Conservation (phyloP, 2,113 vertebrate species). For the Cynoglossus semilaevis region DNA sequence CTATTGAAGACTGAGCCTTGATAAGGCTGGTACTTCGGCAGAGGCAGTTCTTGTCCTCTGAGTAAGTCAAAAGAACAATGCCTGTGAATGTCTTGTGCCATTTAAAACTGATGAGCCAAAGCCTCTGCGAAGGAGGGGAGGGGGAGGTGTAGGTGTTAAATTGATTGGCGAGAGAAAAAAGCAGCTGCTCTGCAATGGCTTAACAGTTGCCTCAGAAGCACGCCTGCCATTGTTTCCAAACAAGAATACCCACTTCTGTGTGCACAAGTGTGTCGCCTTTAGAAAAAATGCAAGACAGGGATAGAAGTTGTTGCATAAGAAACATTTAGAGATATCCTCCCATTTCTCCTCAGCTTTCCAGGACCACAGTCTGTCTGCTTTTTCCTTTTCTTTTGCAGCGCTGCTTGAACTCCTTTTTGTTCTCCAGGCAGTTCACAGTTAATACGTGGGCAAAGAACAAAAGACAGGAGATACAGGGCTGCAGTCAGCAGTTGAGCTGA, state of each 20-base stretch:
- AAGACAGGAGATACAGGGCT: constrained; percentile 37
- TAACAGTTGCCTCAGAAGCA: constrained; percentile 66
- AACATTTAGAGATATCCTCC: constrained; percentile 57
- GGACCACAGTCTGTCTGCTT: constrained; percentile 53
- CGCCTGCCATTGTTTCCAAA: constrained; percentile 68
- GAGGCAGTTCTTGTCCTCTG: constrained; percentile 50
- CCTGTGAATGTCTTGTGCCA: constrained; percentile 52
- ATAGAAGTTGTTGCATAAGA: constrained; percentile 64
- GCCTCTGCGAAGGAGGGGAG: constrained; percentile 56
- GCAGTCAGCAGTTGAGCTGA: constrained; percentile 59
- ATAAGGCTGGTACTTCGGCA: constrained; percentile 40
- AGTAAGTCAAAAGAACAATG: constrained; percentile 64
- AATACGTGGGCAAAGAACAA: constrained; percentile 57
- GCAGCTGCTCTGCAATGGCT: constrained; percentile 67
- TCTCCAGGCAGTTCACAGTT: constrained; percentile 52
- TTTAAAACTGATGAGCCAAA: constrained; percentile 66
- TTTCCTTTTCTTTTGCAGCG: constrained; percentile 30
- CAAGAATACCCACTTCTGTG: constrained; percentile 66
- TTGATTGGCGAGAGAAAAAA: constrained; percentile 72
- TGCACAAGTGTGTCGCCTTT: constrained; percentile 59
- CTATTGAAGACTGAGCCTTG: constrained; percentile 45
- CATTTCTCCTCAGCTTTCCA: constrained; percentile 41
- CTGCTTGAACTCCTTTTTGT: constrained; percentile 35
- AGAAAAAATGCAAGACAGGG: constrained; percentile 54
- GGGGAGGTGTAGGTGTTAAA: constrained; percentile 70